Evolutionary conservation across 2,888 invertebrate genomes (phyloP).

Genomic region (Caenorhabditis sp.): DNA sequence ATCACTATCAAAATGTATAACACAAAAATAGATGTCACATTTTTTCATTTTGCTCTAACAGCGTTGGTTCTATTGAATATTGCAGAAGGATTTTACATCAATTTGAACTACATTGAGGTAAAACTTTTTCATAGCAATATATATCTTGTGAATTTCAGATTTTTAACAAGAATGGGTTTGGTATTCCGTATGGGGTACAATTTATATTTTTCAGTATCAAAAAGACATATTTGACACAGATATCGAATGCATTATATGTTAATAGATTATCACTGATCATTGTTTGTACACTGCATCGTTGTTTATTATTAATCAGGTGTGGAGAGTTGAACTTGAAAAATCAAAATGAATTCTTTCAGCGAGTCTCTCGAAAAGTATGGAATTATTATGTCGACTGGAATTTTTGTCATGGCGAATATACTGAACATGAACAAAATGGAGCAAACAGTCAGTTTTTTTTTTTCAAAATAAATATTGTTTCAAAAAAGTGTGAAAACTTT

Average conservation of each 20-base stretch:
- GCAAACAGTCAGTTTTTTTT: neutral
- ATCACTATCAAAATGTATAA: conserved; percentile 6
- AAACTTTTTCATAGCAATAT: neutral
- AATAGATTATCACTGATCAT: conserved; percentile 11
- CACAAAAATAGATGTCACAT: conserved; percentile 11
- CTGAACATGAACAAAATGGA: conserved; percentile 12
- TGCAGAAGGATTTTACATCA: conserved; percentile 10
- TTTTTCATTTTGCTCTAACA: conserved; percentile 18
- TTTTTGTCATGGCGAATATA: conserved; percentile 14
- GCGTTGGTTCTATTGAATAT: conserved; percentile 9
- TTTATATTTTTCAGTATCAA: conserved; percentile 13
- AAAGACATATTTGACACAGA: conserved; percentile 7
- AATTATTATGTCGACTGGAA: neutral
- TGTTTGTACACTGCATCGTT: conserved; percentile 7
- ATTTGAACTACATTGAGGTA: conserved; percentile 18
- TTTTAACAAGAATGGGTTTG: conserved; percentile 17
- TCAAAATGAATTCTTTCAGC: neutral
- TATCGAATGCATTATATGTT: conserved; percentile 20
- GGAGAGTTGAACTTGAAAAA: neutral
- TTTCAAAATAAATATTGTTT: too few relatives aligned
- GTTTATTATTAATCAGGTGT: conserved; percentile 8
- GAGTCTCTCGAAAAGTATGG: conserved; percentile 9
- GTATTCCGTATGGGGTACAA: conserved; percentile 10
- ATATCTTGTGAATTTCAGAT: conserved; percentile 16
- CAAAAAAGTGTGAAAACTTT: neutral